Evolutionary conservation across 2,113 vertebrate species (phyloP), one percentile per base, ranked within the genome.

Genomic region (Myotis yumanensis): DNA sequence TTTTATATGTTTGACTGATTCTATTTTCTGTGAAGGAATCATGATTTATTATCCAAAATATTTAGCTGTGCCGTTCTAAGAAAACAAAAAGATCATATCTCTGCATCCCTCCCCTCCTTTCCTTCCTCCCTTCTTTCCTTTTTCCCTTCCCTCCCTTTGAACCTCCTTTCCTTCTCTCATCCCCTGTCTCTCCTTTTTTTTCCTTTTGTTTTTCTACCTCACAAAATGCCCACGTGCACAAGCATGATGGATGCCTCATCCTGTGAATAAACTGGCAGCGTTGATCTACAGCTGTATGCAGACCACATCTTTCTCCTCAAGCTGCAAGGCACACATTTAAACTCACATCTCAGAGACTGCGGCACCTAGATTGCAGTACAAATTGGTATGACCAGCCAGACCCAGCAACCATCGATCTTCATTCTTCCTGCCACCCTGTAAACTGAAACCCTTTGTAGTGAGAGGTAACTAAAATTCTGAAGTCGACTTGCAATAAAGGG

Each of bases 381-480:
- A 97, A 97, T 97, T 97, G 86, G n/a, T 97, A 89, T 92, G 96
- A 83, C 59, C 96, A 97, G 86, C 59, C 88, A 95, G 81, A 82
- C 73, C 83, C 91, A 86, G 68, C 86, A 96, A 96, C 81, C 73
- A 97, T 97, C 95, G 43, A 92, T 97, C 93, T 96, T 97, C 94
- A 96, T 97, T 98, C 93, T 94, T 97, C 91, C 93, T 96, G 64
- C 85, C 79, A 95, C 35, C 11, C 57, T 43, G 72, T 64, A 97
- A 97, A 97, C 84, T 17, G 43, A 97, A 97, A 94, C 40, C 51
- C 93, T 97, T 96, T 96, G 88, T 84, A 92, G n/a, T 51, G 96
- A 96, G 90, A 96, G 83, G 96, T 97, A 97, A 94, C 71, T 69
- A 96, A 97, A 97, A 97, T 97, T 96, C 76, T 97, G 93, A 95